Conservation (phyloP, 2,888 invertebrate species). For the Prosopocoilus inquinatus region DNA sequence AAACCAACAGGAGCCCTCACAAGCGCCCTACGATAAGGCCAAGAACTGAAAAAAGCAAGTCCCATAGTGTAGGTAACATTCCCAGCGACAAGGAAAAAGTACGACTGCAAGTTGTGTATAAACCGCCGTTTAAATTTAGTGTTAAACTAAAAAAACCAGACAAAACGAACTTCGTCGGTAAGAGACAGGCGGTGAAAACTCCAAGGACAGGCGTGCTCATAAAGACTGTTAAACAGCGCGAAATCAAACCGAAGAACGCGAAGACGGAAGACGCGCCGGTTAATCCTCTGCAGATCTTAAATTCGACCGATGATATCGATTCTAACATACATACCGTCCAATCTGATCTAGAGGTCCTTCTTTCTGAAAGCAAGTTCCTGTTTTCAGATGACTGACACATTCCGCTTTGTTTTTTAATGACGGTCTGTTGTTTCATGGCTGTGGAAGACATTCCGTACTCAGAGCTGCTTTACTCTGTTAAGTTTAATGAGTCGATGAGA, state of each 20-base stretch:
- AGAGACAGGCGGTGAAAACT: constrained; percentile 30
- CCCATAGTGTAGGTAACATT: constrained; percentile 66
- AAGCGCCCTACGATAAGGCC: constrained; percentile 53
- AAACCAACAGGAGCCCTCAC: constrained; percentile 56
- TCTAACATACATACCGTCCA: constrained; percentile 62
- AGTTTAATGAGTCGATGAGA: background rate
- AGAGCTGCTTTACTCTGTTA: constrained; percentile 19
- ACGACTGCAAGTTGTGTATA: constrained; percentile 80
- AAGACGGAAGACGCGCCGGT: constrained; percentile 38
- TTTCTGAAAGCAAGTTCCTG: constrained; percentile 59
- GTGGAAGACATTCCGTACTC: constrained; percentile 41
- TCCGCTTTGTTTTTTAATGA: constrained; percentile 20
- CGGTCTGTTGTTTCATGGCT: constrained; percentile 29
- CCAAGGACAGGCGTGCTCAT: constrained; percentile 54
- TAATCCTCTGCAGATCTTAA: constrained; percentile 30
- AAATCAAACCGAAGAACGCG: constrained; percentile 32
- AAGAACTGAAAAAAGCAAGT: constrained; percentile 58
- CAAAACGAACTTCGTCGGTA: constrained; percentile 45
- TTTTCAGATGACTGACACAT: constrained; percentile 53
- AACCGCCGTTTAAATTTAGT: constrained; percentile 85
- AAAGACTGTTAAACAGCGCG: constrained; percentile 43
- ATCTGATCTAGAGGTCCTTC: constrained; percentile 60
- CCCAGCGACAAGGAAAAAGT: constrained; percentile 64
- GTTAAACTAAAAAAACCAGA: constrained; percentile 73
- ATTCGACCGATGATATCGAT: constrained; percentile 49